phyloP scores from a whole-genome alignment of 2,797 vertebrate species.

The Morus bassanus region DNA sequence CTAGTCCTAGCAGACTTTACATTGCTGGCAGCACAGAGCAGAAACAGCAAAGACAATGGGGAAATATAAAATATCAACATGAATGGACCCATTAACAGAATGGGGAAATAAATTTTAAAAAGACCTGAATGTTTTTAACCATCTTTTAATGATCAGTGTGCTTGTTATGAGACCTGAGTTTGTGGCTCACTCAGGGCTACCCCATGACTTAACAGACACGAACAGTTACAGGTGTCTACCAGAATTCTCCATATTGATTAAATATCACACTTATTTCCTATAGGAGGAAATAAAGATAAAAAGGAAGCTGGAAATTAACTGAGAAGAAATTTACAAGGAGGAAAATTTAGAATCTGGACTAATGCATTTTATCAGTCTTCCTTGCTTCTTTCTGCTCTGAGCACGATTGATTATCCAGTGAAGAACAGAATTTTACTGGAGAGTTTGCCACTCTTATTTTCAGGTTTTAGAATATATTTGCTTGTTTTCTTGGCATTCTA shows the following conservation, averaged over 20 bases:
- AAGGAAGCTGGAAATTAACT: not conserved
- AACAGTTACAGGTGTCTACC: not conserved
- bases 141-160: not conserved
- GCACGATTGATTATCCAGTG: not conserved
- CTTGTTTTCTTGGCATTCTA: not conserved
- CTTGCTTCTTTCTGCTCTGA: not conserved
- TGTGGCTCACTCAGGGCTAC: not conserved
- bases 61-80: not conserved
- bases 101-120: not conserved
- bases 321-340: not conserved
- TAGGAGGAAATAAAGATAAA: not conserved
- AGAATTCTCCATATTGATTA: not conserved
- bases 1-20: not conserved
- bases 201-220: not conserved
- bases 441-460: not conserved
- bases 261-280: not conserved
- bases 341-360: not conserved
- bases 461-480: not conserved
- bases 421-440: not conserved
- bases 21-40: not conserved
- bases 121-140: not conserved
- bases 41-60: not conserved
- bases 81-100: not conserved
- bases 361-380: not conserved
- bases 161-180: not conserved